Evolutionary conservation across 2,797 vertebrate genomes (phyloP).

Genomic region (Pyrrhura leucotis): DNA sequence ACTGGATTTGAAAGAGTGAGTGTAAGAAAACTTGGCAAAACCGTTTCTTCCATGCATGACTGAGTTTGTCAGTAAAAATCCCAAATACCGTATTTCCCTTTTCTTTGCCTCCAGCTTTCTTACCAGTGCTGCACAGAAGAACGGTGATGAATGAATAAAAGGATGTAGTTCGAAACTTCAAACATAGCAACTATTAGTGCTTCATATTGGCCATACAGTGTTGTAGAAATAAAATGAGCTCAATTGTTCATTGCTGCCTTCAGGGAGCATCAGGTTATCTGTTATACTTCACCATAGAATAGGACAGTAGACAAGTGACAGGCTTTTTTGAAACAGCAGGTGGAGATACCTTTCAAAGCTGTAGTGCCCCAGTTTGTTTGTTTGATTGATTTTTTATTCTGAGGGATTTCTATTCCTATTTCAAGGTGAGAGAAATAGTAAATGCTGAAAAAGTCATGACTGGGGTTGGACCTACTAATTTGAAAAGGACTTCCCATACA

Average conservation of each 20-base stretch:
- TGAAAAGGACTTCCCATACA: not conserved
- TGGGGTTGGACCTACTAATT: not conserved
- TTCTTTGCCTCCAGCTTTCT: not conserved
- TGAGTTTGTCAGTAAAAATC: not conserved
- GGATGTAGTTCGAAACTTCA: not conserved
- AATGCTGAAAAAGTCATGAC: not conserved
- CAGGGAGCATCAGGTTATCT: not conserved
- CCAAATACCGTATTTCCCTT: not conserved
- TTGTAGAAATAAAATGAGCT: not conserved
- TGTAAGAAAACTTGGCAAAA: slow-evolving; percentile 6
- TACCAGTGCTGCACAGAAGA: not conserved
- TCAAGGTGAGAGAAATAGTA: not conserved
- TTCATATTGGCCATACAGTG: not conserved
- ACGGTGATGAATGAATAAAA: not conserved
- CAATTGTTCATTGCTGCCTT: not conserved
- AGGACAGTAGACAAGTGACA: not conserved
- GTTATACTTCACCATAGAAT: not conserved
- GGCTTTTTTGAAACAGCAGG: not conserved
- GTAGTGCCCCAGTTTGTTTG: not conserved
- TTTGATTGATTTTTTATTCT: not conserved
- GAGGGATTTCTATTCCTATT: not conserved
- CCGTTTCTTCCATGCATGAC: not conserved
- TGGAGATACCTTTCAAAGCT: not conserved
- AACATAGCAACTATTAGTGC: not conserved
- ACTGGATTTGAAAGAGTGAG: slow-evolving; percentile 31